phyloP scores from a whole-genome alignment of 2,797 vertebrate species.

The Bovichtus diacanthus region DNA sequence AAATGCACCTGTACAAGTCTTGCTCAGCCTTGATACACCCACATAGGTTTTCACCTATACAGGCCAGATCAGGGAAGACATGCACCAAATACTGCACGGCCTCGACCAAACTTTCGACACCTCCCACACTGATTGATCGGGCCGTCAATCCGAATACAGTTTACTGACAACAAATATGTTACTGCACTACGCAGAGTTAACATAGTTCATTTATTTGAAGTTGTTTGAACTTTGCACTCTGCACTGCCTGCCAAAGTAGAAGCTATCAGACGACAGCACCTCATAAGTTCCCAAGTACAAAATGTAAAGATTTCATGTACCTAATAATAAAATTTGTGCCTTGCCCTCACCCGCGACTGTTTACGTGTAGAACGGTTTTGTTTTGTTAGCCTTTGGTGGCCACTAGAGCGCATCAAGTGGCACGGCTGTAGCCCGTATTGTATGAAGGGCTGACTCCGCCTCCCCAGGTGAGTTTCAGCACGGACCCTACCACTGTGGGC shows the following conservation, averaged over 20 bases:
- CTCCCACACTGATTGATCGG: neutral
- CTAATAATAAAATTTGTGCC: neutral
- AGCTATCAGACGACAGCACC: neutral
- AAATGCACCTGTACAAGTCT: neutral
- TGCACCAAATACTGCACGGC: neutral
- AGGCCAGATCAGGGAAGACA: neutral
- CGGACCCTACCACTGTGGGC: conserved; percentile 8
- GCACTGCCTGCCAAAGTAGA: neutral
- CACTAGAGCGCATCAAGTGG: conserved; percentile 6
- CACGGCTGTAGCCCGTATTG: neutral
- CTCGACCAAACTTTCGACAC: neutral
- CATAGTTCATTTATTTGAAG: neutral
- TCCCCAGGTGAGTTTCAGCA: conserved; percentile 14
- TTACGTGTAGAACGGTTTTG: conserved; percentile 16
- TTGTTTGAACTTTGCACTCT: neutral
- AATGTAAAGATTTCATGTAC: neutral
- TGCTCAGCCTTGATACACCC: conserved; percentile 1
- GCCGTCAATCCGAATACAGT: neutral
- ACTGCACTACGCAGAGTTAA: neutral
- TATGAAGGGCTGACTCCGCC: neutral
- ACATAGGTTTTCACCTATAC: neutral
- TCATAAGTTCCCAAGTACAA: neutral
- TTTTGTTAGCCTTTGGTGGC: conserved; percentile 34
- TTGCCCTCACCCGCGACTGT: conserved; percentile 2
- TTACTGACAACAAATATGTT: neutral